Evolutionary conservation across 1,140 invertebrate species (phyloP).

Genomic region (Heliconius congener): DNA sequence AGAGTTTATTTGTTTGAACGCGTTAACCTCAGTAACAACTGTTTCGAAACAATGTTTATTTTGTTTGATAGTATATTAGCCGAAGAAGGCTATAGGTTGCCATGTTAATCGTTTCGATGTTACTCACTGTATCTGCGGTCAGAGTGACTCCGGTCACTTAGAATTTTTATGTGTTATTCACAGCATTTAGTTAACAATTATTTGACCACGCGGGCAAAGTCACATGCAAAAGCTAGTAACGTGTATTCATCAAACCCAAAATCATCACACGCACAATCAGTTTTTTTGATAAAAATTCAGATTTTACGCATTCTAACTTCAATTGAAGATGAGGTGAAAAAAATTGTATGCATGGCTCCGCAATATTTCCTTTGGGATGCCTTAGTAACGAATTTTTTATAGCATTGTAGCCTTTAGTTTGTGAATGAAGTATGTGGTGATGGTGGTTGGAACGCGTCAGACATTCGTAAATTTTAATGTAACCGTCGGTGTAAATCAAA

Average conservation of each 20-base stretch:
- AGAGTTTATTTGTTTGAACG: too few relatives aligned
- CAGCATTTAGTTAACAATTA: too few relatives aligned
- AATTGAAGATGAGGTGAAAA: constrained; percentile 1
- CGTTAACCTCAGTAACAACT: too few relatives aligned
- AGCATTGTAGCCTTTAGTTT: not conserved
- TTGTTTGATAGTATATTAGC: too few relatives aligned
- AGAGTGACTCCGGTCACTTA: too few relatives aligned
- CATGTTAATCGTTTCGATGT: too few relatives aligned
- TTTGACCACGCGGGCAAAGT: too few relatives aligned
- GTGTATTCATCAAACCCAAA: not conserved
- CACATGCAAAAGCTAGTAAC: too few relatives aligned
- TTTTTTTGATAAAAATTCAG: not conserved
- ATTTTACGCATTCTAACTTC: constrained; percentile 4
- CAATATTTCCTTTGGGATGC: constrained; percentile 5
- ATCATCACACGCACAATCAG: not conserved
- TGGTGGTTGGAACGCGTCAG: not conserved
- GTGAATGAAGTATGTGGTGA: not conserved
- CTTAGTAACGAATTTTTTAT: not conserved
- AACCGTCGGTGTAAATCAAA: not conserved
- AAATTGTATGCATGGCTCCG: constrained; percentile 7
- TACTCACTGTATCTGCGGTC: too few relatives aligned
- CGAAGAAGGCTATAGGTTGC: too few relatives aligned
- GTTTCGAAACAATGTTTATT: too few relatives aligned
- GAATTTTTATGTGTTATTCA: too few relatives aligned
- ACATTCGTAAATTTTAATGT: constrained; percentile 1